Conservation (phyloP, 2,888 invertebrate genomes). For the Cheilosia soror region DNA sequence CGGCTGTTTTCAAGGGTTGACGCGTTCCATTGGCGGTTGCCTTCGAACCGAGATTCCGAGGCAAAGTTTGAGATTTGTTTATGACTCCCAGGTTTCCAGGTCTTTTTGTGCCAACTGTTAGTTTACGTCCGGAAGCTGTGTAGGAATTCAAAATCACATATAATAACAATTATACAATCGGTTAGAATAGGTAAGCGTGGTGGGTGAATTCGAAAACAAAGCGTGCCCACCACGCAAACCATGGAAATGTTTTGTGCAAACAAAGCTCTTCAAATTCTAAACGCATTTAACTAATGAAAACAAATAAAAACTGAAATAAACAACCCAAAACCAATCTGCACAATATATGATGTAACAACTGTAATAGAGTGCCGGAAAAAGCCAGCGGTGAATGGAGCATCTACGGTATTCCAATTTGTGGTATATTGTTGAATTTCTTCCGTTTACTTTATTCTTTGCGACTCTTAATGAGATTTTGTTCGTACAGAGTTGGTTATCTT, state of each 20-base stretch:
- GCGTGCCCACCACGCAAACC: slow-evolving; percentile 51
- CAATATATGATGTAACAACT: slow-evolving; percentile 2
- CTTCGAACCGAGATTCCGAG: slow-evolving; percentile 91
- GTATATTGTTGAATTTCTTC: slow-evolving; percentile 35
- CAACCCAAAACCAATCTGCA: slow-evolving; percentile 5
- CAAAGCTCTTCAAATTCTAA: slow-evolving; percentile 41
- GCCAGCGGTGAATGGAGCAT: slow-evolving; percentile 60
- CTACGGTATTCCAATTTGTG: slow-evolving; percentile 51
- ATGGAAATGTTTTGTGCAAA: background rate
- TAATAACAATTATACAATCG: background rate
- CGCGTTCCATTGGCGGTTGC: slow-evolving; percentile 82
- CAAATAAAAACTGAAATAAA: slow-evolving; percentile 19
- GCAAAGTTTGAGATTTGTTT: slow-evolving; percentile 94
- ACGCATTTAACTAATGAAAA: slow-evolving; percentile 28
- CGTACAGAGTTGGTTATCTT: slow-evolving; percentile 50
- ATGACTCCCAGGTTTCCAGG: slow-evolving; percentile 87
- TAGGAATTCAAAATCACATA: background rate
- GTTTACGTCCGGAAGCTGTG: slow-evolving; percentile 91
- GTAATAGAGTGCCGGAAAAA: slow-evolving; percentile 52
- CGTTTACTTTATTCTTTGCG: slow-evolving; percentile 57
- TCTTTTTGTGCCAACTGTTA: slow-evolving; percentile 90
- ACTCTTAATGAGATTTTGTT: slow-evolving; percentile 45
- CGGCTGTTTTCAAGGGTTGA: slow-evolving; percentile 88
- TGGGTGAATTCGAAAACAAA: slow-evolving; percentile 40
- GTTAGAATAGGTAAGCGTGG: background rate